These are phyloP conservation scores for Nasonovia ribisnigri DNA, from an alignment of 2,888 invertebrate species.

Conservation along the genomic window DNA sequence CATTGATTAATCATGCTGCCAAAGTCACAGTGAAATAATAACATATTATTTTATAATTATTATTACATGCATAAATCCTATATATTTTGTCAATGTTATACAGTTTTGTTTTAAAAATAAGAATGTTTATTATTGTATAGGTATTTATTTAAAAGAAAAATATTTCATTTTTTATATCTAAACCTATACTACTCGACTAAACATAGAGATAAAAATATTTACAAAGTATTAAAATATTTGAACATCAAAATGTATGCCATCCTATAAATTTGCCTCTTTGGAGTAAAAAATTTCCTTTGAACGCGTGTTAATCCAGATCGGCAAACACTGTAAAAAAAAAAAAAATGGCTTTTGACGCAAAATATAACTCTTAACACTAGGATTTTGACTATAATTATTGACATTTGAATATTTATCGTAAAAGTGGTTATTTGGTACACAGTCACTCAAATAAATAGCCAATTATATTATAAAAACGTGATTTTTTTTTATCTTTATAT, in stretches of 20 bases:
- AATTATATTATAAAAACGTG: not conserved
- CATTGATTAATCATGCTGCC: not conserved
- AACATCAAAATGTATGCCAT: not conserved
- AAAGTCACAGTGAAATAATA: not conserved
- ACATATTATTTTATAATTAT: not conserved
- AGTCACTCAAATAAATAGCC: not conserved
- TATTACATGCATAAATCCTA: too few species aligned
- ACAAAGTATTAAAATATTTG: not conserved
- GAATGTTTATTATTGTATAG: not conserved
- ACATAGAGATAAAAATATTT: not conserved
- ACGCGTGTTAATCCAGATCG: not conserved
- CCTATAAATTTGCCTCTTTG: too few species aligned
- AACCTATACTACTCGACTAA: not conserved
- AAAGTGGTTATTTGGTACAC: not conserved
- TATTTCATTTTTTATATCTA: not conserved
- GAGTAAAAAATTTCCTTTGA: not conserved
- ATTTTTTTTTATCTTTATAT: not conserved
- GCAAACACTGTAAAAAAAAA: not conserved
- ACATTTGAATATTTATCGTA: not conserved
- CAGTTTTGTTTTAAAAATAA: too few species aligned
- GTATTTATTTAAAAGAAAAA: not conserved
- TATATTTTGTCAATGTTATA: not conserved
- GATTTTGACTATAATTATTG: not conserved
- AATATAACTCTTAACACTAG: not conserved
- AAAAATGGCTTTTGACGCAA: not conserved